Conservation (phyloP, 2,888 invertebrate genomes). For the Elgonia sp. region DNA sequence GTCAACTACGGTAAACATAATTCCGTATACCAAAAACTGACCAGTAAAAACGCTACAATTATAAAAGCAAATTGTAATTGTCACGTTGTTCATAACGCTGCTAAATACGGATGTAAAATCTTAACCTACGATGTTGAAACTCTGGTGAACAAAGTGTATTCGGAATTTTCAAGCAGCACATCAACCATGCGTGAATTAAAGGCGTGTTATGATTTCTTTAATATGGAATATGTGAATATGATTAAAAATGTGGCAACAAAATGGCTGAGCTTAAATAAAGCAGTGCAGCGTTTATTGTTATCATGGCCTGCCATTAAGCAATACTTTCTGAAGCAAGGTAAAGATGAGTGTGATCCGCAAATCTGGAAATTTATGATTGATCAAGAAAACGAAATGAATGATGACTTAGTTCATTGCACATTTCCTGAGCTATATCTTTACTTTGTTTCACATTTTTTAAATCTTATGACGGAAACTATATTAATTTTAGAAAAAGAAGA, state of each 20-base stretch:
- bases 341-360: slow-evolving; percentile 39
- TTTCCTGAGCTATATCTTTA: slow-evolving; percentile 5
- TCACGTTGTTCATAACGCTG: slow-evolving; percentile 77
- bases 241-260: slow-evolving; percentile 55
- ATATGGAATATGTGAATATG: slow-evolving; percentile 58
- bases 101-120: slow-evolving; percentile 75
- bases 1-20: slow-evolving; percentile 71
- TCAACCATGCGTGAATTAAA: slow-evolving; percentile 74
- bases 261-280: slow-evolving; percentile 57
- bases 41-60: slow-evolving; percentile 54
- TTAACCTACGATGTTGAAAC: slow-evolving; percentile 78
- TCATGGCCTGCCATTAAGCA: slow-evolving; percentile 48
- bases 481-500: not conserved
- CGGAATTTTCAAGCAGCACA: slow-evolving; percentile 76
- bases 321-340: slow-evolving; percentile 53
- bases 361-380: slow-evolving; percentile 50
- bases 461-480: not conserved
- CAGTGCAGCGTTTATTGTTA: slow-evolving; percentile 43
- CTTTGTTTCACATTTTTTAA: slow-evolving; percentile 22
- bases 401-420: not conserved
- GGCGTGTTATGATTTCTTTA: slow-evolving; percentile 73
- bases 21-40: slow-evolving; percentile 66
- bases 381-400: slow-evolving; percentile 37
- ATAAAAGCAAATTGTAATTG: slow-evolving; percentile 77
- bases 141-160: slow-evolving; percentile 77